Conservation (phyloP, 2,113 vertebrate species). For the Ailuropoda melanoleuca region DNA sequence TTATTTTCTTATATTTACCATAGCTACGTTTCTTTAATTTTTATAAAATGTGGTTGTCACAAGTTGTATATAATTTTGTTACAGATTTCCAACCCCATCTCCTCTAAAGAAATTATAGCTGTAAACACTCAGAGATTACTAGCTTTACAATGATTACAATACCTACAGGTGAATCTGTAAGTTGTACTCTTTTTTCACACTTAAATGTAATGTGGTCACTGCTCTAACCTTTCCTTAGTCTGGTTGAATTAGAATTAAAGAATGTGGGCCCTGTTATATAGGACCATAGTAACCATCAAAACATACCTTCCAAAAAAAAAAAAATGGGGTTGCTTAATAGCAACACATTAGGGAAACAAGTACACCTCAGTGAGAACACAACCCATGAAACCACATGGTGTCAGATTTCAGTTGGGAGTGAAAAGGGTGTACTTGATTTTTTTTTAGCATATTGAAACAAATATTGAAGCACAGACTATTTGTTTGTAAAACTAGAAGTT, state of each 20-base stretch:
- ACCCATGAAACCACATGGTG: not conserved
- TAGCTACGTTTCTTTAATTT: not conserved
- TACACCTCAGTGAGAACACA: not conserved
- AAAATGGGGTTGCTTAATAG: not conserved
- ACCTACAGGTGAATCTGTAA: not conserved
- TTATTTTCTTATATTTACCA: constrained; percentile 41
- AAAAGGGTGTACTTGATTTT: not conserved
- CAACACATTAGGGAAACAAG: not conserved
- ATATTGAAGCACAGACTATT: not conserved
- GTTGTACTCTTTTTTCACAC: not conserved
- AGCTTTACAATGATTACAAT: not conserved
- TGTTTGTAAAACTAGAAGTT: not conserved
- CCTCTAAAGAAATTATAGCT: not conserved
- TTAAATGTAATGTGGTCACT: not conserved
- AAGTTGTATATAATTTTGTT: not conserved
- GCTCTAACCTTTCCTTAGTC: not conserved
- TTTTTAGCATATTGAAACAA: not conserved
- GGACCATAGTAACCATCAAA: not conserved
- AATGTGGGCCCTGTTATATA: not conserved
- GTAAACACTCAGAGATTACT: not conserved
- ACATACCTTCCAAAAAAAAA: not conserved
- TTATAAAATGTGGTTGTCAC: not conserved
- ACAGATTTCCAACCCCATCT: not conserved
- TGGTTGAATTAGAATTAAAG: not conserved
- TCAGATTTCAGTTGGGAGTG: not conserved